These are phyloP conservation scores for Pedetes capensis DNA, from an alignment of 2,113 vertebrate genomes.

Conservation along the genomic window DNA sequence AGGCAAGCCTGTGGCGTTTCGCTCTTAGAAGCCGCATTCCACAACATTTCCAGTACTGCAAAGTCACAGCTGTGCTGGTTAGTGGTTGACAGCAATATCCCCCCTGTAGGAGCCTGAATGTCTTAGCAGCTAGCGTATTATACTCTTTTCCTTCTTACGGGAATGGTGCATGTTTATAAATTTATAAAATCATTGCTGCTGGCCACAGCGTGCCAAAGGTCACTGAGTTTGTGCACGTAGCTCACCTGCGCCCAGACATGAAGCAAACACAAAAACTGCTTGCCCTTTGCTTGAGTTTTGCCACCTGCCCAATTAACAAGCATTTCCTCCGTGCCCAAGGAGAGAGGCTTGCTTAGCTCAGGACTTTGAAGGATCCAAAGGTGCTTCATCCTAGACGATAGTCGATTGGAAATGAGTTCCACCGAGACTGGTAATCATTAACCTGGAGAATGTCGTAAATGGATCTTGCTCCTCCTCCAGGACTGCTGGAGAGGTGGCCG, in stretches of 20 bases:
- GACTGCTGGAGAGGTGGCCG: neutral
- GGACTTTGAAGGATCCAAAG: neutral
- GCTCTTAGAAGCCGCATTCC: neutral
- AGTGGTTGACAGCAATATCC: neutral
- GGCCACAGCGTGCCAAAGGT: neutral
- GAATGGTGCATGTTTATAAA: neutral
- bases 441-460: neutral
- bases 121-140: neutral
- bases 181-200: neutral
- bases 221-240: accelerated
- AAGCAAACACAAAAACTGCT: neutral
- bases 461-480: neutral
- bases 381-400: neutral
- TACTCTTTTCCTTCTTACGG: neutral
- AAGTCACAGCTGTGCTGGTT: neutral
- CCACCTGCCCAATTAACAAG: neutral
- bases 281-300: neutral
- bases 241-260: neutral
- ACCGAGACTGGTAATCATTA: neutral
- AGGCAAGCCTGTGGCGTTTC: no score
- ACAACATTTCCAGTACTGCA: neutral
- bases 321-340: accelerated
- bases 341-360: neutral
- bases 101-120: neutral
- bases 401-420: neutral